Conservation (phyloP, 1,140 invertebrate genomes). For the Caligus rogercresseyi region DNA sequence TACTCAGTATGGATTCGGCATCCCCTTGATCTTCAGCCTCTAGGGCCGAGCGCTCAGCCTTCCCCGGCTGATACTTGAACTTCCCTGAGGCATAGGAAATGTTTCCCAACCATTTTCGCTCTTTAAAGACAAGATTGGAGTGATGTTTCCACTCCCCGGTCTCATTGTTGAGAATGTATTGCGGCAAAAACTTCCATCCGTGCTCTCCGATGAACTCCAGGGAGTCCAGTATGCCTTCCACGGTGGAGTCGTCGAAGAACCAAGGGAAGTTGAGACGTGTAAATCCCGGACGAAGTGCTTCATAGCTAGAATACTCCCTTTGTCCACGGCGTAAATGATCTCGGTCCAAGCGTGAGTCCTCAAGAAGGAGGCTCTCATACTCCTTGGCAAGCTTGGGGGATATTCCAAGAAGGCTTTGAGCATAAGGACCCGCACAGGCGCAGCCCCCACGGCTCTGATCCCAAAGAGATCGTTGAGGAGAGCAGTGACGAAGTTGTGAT, state of each 20-base stretch:
- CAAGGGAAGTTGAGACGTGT: slow-evolving; percentile 64
- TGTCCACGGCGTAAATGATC: slow-evolving; percentile 37
- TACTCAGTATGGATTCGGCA: background rate
- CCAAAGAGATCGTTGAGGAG: slow-evolving; percentile 80
- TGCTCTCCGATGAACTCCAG: slow-evolving; percentile 68
- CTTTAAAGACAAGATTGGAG: slow-evolving; percentile 43
- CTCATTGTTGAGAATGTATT: slow-evolving; percentile 63
- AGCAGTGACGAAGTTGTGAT: slow-evolving; percentile 73
- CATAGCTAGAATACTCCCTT: slow-evolving; percentile 42
- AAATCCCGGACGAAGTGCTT: slow-evolving; percentile 69
- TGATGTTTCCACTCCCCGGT: slow-evolving; percentile 77
- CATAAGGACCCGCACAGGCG: slow-evolving; percentile 64
- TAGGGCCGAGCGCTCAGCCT: slow-evolving; percentile 14
- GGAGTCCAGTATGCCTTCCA: slow-evolving; percentile 63
- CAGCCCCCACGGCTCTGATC: slow-evolving; percentile 65
- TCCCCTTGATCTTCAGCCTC: background rate
- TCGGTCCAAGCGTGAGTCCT: slow-evolving; percentile 48
- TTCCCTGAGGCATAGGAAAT: slow-evolving; percentile 51
- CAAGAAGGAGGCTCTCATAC: slow-evolving; percentile 53
- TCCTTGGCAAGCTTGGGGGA: slow-evolving; percentile 49
- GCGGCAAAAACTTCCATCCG: slow-evolving; percentile 71
- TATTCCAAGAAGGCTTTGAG: slow-evolving; percentile 64
- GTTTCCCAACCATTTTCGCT: slow-evolving; percentile 60
- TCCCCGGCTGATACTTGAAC: slow-evolving; percentile 14
- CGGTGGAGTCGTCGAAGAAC: slow-evolving; percentile 56